These are phyloP conservation scores for Leptinotarsa peninsularis DNA, from an alignment of 2,888 invertebrate species.

Conservation along the genomic window DNA sequence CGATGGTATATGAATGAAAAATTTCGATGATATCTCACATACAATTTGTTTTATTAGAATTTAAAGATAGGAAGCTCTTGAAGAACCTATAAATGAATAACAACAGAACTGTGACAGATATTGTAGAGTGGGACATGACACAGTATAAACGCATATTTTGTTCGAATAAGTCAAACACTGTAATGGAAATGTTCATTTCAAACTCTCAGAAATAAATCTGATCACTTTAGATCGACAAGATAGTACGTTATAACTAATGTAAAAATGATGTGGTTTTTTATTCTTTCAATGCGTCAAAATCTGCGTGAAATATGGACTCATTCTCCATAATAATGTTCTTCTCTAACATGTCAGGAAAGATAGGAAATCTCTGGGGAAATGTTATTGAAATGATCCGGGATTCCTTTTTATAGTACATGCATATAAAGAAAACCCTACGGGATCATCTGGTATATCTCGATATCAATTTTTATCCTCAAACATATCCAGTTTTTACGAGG, in stretches of 20 bases:
- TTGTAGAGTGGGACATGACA: too few species aligned
- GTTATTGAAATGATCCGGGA: constrained; percentile 52
- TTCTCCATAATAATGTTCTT: constrained; percentile 47
- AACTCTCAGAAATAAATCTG: background rate
- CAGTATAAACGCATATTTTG: too few species aligned
- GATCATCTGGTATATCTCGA: constrained; percentile 49
- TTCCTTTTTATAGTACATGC: constrained; percentile 47
- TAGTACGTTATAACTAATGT: background rate
- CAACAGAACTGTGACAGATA: too few species aligned
- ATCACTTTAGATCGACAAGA: too few species aligned
- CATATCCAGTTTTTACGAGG: constrained; percentile 25
- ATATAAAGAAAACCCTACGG: constrained; percentile 45
- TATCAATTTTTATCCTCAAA: constrained; percentile 46
- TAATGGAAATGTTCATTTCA: background rate
- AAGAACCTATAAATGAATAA: too few species aligned
- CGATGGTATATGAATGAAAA: too few species aligned
- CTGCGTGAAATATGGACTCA: constrained; percentile 42
- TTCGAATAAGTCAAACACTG: too few species aligned
- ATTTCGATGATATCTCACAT: too few species aligned
- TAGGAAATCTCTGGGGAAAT: constrained; percentile 50
- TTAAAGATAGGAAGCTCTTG: too few species aligned
- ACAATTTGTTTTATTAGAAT: too few species aligned
- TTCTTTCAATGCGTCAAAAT: constrained; percentile 28
- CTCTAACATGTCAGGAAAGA: constrained; percentile 48
- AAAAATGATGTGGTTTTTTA: background rate